Conservation (phyloP, 2,113 vertebrate genomes). For the Carlito syrichta region DNA sequence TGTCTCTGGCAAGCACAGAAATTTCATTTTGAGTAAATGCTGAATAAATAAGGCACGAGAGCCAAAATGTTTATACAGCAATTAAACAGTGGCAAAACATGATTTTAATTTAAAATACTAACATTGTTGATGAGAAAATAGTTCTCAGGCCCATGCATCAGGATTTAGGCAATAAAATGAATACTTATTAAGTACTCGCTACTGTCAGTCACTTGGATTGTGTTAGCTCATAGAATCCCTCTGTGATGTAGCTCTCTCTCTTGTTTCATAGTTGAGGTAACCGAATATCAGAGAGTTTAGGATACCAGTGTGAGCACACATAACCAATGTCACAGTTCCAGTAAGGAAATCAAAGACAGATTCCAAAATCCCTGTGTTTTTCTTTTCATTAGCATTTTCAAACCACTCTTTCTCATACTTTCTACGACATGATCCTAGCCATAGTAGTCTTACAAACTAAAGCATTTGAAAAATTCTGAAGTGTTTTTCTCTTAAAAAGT, state of each 20-base stretch:
- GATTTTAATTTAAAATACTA: slow-evolving; percentile 41
- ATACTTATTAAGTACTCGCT: not conserved
- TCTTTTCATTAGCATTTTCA: not conserved
- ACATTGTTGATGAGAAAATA: not conserved
- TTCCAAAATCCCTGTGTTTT: not conserved
- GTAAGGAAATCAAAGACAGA: not conserved
- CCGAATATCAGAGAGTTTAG: not conserved
- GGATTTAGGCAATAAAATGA: not conserved
- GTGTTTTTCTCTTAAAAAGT: not conserved
- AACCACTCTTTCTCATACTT: not conserved
- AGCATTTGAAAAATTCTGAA: not conserved
- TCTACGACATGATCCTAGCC: not conserved
- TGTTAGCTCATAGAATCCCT: not conserved
- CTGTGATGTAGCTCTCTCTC: not conserved
- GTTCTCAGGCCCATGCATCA: not conserved
- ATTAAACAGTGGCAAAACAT: slow-evolving; percentile 42
- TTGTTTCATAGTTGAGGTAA: not conserved
- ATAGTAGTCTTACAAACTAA: not conserved
- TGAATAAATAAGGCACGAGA: slow-evolving; percentile 33
- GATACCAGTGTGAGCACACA: fast-evolving
- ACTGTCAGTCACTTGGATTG: not conserved
- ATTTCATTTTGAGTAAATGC: slow-evolving; percentile 49
- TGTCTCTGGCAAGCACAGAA: not conserved
- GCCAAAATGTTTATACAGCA: slow-evolving; percentile 37
- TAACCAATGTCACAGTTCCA: not conserved